Evolutionary conservation across 2,113 vertebrate genomes (phyloP), one percentile per base, ranked within the genome.

Genomic region (Martes martes): DNA sequence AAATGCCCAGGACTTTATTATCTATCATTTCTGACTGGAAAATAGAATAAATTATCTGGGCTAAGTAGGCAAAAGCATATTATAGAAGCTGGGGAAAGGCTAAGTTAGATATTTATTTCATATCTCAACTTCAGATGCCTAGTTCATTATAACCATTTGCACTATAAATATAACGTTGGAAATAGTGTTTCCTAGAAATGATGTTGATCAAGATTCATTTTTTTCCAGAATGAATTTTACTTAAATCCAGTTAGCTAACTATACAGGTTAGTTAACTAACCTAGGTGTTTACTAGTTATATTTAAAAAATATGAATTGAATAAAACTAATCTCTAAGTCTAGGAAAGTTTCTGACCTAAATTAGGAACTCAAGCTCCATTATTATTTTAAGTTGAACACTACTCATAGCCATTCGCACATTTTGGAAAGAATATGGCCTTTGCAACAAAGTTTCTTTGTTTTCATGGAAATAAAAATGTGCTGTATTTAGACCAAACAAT

Each of bases 401-500:
- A 96, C 94, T 96, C 97, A 93, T 98, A 98, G 98, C 97, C 98
- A 98, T 98, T 98, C 92, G 98, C 95, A 96, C 97, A 98, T 98
- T 98, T 98, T 98, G 98, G 98, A 98, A 99, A 94, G 98, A 98
- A 98, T 98, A 98, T 84, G 97, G 95, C 81, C 93, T 97, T 95
- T 98, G 94, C 84, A 98, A 99, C 99, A 99, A 98, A 98, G 98
- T 99, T 97, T 96, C 98, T 99, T 99, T 99, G 99, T 99, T 99
- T 99, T 98, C 96, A 5, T 93, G 96, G 97, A 98, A 98, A 98
- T 98, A 98, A 98, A 99, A 98, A 98, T 98, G 98, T 98, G 96
- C 98, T 98, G 98, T 99, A 98, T 98, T 98, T 98, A 99, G 98
- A 98, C 98, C 98, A 99, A 99, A 99, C 98, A 99, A 99, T 99